phyloP scores from a whole-genome alignment of 1,140 invertebrate genomes.

The Octopus bimaculoides region DNA sequence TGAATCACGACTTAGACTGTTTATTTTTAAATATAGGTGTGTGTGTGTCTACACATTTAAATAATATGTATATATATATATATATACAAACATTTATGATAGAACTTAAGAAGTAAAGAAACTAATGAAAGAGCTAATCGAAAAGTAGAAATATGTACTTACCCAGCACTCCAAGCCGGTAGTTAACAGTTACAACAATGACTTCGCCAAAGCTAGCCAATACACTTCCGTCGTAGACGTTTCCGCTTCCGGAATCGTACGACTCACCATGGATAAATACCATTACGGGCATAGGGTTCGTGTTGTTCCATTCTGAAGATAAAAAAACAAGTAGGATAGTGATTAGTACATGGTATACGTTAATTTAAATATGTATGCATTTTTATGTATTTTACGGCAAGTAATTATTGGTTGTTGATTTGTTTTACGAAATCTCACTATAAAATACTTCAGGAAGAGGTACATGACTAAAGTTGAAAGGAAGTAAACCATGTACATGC shows the following conservation, averaged over 20 bases:
- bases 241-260: constrained; percentile 94
- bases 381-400: not conserved
- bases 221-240: constrained; percentile 91
- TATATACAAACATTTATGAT: not conserved
- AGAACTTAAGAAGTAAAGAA: not conserved
- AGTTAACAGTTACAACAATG: constrained; percentile 96
- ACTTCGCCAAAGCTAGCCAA: constrained; percentile 87
- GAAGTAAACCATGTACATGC: not conserved
- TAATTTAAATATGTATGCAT: not conserved
- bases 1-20: too few relatives aligned
- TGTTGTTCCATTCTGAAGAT: constrained; percentile 42
- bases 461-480: not conserved
- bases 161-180: constrained; percentile 93
- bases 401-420: not conserved
- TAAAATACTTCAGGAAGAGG: not conserved
- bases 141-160: constrained; percentile 44
- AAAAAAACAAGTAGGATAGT: constrained; percentile 10
- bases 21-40: too few relatives aligned
- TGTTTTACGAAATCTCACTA: not conserved
- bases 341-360: not conserved
- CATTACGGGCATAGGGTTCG: constrained; percentile 70
- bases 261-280: constrained; percentile 95
- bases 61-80: not conserved
- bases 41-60: not conserved
- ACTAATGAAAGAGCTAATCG: not conserved